Evolutionary conservation across 2,797 vertebrate species (phyloP).

Genomic region (Takifugu rubripes): DNA sequence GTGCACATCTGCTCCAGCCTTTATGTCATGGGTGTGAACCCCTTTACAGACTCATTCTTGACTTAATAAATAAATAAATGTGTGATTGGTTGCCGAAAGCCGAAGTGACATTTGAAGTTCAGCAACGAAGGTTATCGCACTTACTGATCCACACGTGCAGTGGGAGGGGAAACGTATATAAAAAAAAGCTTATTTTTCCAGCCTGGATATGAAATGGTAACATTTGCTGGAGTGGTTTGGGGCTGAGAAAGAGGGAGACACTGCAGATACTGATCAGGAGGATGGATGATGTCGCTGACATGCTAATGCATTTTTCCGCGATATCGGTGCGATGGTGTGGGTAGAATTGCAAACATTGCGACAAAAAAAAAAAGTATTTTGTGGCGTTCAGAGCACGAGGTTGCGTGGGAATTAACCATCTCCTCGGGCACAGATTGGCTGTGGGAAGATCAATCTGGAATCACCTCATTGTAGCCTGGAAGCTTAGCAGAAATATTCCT

Average conservation of each 20-base stretch:
- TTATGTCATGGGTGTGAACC: slow-evolving; percentile 47
- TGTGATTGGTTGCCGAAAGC: slow-evolving; percentile 39
- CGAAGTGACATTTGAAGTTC: slow-evolving; percentile 67
- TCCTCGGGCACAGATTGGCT: slow-evolving; percentile 32
- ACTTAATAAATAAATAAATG: slow-evolving; percentile 11
- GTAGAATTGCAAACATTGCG: slow-evolving; percentile 32
- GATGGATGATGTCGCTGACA: slow-evolving; percentile 59
- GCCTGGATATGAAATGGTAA: slow-evolving; percentile 63
- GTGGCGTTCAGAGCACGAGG: slow-evolving; percentile 25
- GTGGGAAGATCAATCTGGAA: slow-evolving; percentile 39
- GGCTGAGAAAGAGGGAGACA: slow-evolving; percentile 3
- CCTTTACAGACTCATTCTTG: slow-evolving; percentile 39
- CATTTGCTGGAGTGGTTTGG: slow-evolving; percentile 61
- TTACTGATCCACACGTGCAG: slow-evolving; percentile 48
- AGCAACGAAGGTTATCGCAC: slow-evolving; percentile 60
- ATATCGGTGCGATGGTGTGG: slow-evolving; percentile 25
- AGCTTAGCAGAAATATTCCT: too few species aligned
- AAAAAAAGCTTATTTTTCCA: slow-evolving; percentile 44
- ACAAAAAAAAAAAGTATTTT: slow-evolving; percentile 28
- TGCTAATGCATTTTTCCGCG: slow-evolving; percentile 59
- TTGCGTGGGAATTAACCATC: slow-evolving; percentile 30
- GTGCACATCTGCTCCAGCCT: slow-evolving; percentile 40
- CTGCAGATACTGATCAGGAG: slow-evolving; percentile 55
- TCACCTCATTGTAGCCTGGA: slow-evolving; percentile 21
- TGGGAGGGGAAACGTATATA: not conserved